Base-by-base conservation (phyloP, 2,113 vertebrate genomes). In the Heteronetta atricapilla region DNA sequence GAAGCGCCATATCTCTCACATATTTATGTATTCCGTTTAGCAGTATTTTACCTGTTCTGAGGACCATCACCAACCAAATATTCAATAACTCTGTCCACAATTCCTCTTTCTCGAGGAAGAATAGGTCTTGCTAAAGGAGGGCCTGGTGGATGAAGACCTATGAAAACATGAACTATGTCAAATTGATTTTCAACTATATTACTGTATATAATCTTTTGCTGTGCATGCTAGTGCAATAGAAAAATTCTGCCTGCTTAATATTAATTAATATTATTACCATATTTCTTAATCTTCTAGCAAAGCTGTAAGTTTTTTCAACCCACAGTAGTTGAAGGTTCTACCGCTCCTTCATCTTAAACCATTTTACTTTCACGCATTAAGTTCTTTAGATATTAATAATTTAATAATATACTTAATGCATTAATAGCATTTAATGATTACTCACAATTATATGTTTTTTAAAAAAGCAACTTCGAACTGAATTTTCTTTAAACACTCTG, bases 11-110 rank as follows among this genome's bases (percentile, higher is more conserved):
- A 48, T 17, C 13, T 60, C 48, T 73, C 31, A 38, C 56, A 33
- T 34, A 34, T 85, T 95, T 58, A 89, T 13, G 42, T 86, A 88
- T 21, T 79, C 82, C 11, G 40, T 58, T 48, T 55, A 93, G 42
- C 63, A 90, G 81, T 76, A 74, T 36, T 93, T 86, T 96, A 99
- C 99, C 99, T 99, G 98, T 99, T 99, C 95, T 99, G 99, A 95
- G 99, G 99, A 67, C 99, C 99, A 96, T 99, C 99, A 67, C 99
- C 99, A 96, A 99, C 99, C 92, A 99, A 98, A 97, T 99, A 99
- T 89, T 99, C 99, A 96, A 99, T 98, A 97, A 99, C 96, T 98
- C 99, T 98, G 97, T 99, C 99, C 97, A 99, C 86, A 52, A 98
- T 97, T 78, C 99, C 98, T 95, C 99, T 98, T 82, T 99, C 99